Percentiles rank a stretch among this genome's conserved stretches.
Evolutionary conservation across 2,113 vertebrate genomes (phyloP).

Genomic region (Odocoileus hemionus): DNA sequence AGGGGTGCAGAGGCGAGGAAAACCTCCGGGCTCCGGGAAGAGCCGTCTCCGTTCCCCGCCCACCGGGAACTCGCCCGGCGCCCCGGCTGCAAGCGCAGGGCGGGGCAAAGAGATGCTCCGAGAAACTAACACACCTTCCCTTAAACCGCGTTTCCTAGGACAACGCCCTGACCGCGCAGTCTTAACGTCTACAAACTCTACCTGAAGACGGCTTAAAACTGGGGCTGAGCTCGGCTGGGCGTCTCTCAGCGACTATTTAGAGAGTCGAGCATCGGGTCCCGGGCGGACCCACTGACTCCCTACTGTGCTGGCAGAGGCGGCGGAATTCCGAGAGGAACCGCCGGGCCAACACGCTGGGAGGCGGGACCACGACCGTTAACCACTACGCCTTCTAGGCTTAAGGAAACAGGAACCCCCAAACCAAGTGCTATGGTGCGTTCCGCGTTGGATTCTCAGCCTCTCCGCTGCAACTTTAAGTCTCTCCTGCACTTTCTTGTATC

Average conservation of each 20-base stretch:
- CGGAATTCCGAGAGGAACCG: neutral
- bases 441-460: neutral
- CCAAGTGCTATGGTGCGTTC: neutral
- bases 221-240: neutral
- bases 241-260: neutral
- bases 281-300: rapidly evolving
- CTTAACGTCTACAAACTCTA: neutral
- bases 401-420: neutral
- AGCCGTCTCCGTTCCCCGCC: rapidly evolving
- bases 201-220: neutral
- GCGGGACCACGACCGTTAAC: neutral
- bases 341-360: neutral
- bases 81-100: rapidly evolving
- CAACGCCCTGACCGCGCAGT: neutral
- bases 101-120: rapidly evolving
- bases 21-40: rapidly evolving
- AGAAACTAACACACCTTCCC: neutral
- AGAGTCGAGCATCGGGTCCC: neutral
- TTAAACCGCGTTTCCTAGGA: neutral
- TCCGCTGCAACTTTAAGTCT: neutral
- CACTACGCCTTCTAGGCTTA: neutral
- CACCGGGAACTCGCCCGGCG: neutral
- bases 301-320: rapidly evolving
- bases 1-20: neutral
- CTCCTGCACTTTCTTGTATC: neutral